These are phyloP conservation scores for Erannis defoliaria DNA, from an alignment of 2,888 invertebrate genomes.

Conservation along the genomic window DNA sequence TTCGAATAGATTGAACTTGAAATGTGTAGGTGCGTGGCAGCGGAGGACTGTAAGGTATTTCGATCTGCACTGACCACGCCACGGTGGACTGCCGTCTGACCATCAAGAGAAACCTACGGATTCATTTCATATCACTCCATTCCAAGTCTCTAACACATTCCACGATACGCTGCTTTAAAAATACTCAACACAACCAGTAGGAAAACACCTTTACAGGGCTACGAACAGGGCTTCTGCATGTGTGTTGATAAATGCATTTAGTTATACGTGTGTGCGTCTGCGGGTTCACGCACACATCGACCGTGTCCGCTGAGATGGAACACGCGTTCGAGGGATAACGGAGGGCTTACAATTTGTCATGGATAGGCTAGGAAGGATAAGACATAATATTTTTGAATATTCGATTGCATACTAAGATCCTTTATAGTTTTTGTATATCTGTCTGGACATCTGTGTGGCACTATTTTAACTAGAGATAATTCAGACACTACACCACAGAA, in stretches of 20 bases:
- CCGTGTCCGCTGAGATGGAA: conserved; percentile 78
- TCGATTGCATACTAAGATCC: neutral
- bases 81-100: too few relatives aligned
- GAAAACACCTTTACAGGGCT: conserved; percentile 28
- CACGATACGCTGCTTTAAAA: neutral
- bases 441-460: too few relatives aligned
- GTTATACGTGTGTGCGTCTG: conserved; percentile 47
- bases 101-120: too few relatives aligned
- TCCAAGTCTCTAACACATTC: too few relatives aligned
- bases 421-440: too few relatives aligned
- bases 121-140: too few relatives aligned
- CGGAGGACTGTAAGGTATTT: too few relatives aligned
- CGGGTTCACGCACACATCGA: conserved; percentile 62
- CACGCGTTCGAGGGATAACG: conserved; percentile 84
- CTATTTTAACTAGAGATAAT: too few relatives aligned
- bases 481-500: too few relatives aligned
- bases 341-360: conserved; percentile 80
- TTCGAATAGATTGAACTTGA: too few relatives aligned
- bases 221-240: conserved; percentile 34
- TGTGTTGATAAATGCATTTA: conserved; percentile 69
- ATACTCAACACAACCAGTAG: neutral
- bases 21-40: too few relatives aligned
- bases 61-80: too few relatives aligned
- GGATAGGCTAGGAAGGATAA: conserved; percentile 61
- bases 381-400: conserved; percentile 19